These are phyloP conservation scores for Serripes groenlandicus DNA, from an alignment of 2,888 invertebrate species.

Conservation along the genomic window DNA sequence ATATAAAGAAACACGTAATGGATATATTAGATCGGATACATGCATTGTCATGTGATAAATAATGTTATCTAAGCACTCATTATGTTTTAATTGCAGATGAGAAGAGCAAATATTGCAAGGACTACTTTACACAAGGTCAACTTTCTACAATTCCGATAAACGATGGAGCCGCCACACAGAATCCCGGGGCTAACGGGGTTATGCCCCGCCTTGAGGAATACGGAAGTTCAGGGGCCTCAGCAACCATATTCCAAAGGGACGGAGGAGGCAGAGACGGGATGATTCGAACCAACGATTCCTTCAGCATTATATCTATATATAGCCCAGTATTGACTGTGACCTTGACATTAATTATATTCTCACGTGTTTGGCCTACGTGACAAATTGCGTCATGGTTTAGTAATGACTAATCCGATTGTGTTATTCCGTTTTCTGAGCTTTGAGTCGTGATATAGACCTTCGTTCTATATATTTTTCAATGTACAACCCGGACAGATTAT, in stretches of 20 bases:
- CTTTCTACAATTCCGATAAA: slow-evolving; percentile 12
- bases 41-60: too few relatives aligned
- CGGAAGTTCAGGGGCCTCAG: slow-evolving; percentile 8
- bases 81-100: slow-evolving; percentile 47
- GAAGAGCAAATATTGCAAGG: slow-evolving; percentile 55
- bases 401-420: too few relatives aligned
- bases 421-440: too few relatives aligned
- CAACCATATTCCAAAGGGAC: slow-evolving; percentile 34
- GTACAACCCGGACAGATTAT: too few relatives aligned
- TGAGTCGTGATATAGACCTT: too few relatives aligned
- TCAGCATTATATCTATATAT: slow-evolving; percentile 26
- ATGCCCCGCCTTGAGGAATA: slow-evolving; percentile 14
- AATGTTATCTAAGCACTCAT: too few relatives aligned
- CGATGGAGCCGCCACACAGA: background rate
- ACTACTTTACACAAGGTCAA: background rate
- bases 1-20: too few relatives aligned
- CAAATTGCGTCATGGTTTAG: too few relatives aligned
- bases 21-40: too few relatives aligned
- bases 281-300: slow-evolving; percentile 19
- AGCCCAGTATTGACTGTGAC: slow-evolving; percentile 17
- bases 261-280: slow-evolving; percentile 10
- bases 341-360: slow-evolving; percentile 21
- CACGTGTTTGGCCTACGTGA: slow-evolving; percentile 18
- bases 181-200: background rate
- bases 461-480: too few relatives aligned